Percentiles rank a stretch among this genome's conserved stretches.
These are phyloP conservation scores for Nomada hirtipes DNA, from an alignment of 2,888 invertebrate species.

Conservation along the genomic window DNA sequence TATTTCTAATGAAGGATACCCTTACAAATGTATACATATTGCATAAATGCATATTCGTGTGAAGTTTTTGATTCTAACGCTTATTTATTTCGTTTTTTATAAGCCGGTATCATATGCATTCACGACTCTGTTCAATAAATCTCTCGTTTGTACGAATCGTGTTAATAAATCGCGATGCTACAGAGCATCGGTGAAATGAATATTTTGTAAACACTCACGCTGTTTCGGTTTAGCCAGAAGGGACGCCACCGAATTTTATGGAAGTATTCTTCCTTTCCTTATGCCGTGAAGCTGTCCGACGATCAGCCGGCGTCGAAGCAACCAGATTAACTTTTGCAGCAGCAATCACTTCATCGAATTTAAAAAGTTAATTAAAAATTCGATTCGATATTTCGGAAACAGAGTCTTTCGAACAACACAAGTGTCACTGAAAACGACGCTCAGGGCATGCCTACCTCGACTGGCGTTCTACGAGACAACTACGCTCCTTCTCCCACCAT, in stretches of 20 bases:
- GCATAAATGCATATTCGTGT: too few relatives aligned
- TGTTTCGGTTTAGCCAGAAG: slow-evolving; percentile 22
- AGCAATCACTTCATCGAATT: slow-evolving; percentile 28
- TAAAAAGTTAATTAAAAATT: slow-evolving; percentile 8
- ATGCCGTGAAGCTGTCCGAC: not conserved
- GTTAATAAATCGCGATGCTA: not conserved
- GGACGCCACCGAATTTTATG: slow-evolving; percentile 51
- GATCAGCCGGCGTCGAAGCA: not conserved
- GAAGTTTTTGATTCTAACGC: not conserved
- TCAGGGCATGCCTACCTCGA: slow-evolving; percentile 52
- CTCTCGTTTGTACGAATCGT: slow-evolving; percentile 43
- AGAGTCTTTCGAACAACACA: slow-evolving; percentile 31
- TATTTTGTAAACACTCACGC: slow-evolving; percentile 43
- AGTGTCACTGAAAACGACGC: slow-evolving; percentile 39
- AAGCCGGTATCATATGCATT: not conserved
- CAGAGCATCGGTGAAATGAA: not conserved
- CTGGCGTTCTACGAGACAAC: slow-evolving; percentile 42
- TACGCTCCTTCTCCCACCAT: slow-evolving; percentile 29
- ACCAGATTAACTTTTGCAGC: not conserved
- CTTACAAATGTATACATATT: too few relatives aligned
- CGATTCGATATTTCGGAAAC: not conserved
- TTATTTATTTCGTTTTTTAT: not conserved
- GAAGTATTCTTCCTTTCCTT: slow-evolving; percentile 1
- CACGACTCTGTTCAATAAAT: slow-evolving; percentile 44
- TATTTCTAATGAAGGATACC: not conserved